Conservation (phyloP, 2,113 vertebrate species). For the Poecile atricapillus region DNA sequence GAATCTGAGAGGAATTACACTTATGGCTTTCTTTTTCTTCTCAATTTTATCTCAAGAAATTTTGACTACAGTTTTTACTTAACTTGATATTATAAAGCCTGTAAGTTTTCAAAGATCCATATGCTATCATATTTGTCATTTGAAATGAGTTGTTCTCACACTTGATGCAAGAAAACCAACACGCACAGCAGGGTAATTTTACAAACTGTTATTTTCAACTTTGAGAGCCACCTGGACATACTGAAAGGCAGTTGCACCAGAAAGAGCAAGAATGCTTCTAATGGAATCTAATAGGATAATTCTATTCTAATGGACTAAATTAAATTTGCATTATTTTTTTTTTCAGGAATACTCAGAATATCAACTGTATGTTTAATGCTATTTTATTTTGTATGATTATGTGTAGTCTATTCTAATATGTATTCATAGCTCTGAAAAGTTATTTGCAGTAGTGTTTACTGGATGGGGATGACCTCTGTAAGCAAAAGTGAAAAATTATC, state of each 20-base stretch:
- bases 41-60: neutral
- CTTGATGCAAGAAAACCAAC: neutral
- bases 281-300: neutral
- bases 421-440: neutral
- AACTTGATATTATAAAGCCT: neutral
- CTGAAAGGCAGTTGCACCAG: neutral
- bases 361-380: neutral
- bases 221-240: neutral
- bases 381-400: neutral
- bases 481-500: neutral
- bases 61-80: neutral
- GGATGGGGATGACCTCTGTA: neutral
- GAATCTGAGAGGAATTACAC: neutral
- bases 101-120: neutral
- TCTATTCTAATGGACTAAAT: neutral
- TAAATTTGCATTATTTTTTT: neutral
- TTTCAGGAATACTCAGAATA: neutral
- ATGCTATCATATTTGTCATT: neutral
- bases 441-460: neutral
- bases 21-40: neutral
- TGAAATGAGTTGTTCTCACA: constrained; percentile 20
- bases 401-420: neutral
- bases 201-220: constrained; percentile 7
- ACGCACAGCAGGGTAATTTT: neutral
- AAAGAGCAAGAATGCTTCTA: neutral